Evolutionary conservation across 1,140 invertebrate species (phyloP).

Genomic region (Tribolium castaneum): DNA sequence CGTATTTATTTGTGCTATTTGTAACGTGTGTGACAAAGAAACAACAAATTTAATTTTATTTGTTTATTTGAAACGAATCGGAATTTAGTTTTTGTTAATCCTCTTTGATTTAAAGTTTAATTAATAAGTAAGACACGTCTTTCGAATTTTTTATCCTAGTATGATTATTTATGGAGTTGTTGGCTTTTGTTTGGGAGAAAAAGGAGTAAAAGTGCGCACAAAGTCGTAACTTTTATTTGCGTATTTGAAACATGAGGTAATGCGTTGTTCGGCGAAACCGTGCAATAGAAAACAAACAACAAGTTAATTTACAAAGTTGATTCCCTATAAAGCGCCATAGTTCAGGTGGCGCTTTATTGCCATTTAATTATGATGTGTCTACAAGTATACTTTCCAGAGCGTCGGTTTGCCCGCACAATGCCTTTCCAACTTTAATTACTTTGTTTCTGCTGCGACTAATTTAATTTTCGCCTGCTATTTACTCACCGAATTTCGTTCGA

Average conservation of each 20-base stretch:
- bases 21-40: background rate
- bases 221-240: too few relatives aligned
- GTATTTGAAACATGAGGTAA: background rate
- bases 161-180: too few relatives aligned
- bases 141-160: too few relatives aligned
- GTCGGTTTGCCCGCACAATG: background rate
- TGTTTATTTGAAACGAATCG: background rate
- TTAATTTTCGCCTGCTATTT: background rate
- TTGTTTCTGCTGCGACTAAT: background rate
- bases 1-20: background rate
- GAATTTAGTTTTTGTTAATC: background rate
- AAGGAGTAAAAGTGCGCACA: too few relatives aligned
- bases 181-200: too few relatives aligned
- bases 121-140: too few relatives aligned
- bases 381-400: background rate
- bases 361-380: background rate
- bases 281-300: background rate
- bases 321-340: background rate
- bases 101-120: too few relatives aligned
- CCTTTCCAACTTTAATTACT: background rate
- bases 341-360: background rate
- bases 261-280: background rate
- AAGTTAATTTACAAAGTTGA: background rate
- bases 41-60: background rate
- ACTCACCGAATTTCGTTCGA: too few relatives aligned